phyloP scores from a whole-genome alignment of 2,888 invertebrate genomes.

The Apodemia mormo region DNA sequence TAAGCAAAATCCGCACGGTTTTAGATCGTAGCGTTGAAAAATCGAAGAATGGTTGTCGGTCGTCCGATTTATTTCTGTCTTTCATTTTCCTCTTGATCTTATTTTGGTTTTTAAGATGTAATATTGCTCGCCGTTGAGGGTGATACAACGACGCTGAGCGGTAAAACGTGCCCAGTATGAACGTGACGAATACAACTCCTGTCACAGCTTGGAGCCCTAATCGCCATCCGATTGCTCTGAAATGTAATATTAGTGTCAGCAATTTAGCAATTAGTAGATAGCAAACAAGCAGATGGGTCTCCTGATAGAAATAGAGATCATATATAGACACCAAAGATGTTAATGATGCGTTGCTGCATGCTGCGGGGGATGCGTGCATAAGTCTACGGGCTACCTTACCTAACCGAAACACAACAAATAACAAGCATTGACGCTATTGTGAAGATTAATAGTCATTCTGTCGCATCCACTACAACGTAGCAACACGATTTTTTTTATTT shows the following conservation, averaged over 20 bases:
- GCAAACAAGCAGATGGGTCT: too few relatives aligned
- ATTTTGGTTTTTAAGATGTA: constrained; percentile 92
- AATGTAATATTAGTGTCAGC: constrained; percentile 40
- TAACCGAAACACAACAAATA: too few relatives aligned
- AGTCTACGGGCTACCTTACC: too few relatives aligned
- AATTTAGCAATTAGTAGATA: too few relatives aligned
- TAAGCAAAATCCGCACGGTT: constrained; percentile 90
- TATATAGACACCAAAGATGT: too few relatives aligned
- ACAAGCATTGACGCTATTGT: too few relatives aligned
- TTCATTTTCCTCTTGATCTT: constrained; percentile 89
- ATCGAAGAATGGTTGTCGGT: constrained; percentile 92
- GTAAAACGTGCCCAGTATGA: constrained; percentile 93
- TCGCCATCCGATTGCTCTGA: constrained; percentile 90
- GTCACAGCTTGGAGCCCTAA: constrained; percentile 92
- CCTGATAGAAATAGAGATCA: too few relatives aligned
- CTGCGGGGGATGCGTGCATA: too few relatives aligned
- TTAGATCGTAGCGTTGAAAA: constrained; percentile 92
- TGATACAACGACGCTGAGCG: constrained; percentile 94
- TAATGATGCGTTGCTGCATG: too few relatives aligned
- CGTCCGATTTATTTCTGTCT: constrained; percentile 88
- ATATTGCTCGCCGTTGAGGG: constrained; percentile 91
- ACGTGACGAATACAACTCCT: constrained; percentile 90
- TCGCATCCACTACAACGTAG: too few relatives aligned
- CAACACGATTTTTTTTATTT: too few relatives aligned
- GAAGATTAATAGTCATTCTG: too few relatives aligned